Base-by-base conservation (phyloP, 2,113 vertebrate genomes). In the Mugil cephalus region DNA sequence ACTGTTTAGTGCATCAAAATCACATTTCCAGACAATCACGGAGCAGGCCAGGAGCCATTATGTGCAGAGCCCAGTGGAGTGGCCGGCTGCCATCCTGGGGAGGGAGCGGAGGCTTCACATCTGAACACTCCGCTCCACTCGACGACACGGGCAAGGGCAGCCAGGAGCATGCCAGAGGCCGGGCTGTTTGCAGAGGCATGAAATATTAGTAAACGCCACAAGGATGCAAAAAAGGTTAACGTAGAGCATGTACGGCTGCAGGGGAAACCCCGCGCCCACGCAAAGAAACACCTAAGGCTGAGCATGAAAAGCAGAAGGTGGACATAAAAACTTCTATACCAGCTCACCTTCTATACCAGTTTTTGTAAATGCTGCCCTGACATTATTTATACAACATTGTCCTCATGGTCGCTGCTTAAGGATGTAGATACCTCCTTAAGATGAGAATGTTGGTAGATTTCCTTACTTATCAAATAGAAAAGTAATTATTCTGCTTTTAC, bases 1-100 rank as follows among this genome's bases (percentile, higher is more conserved):
- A 89, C 90, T 90, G 85, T 86, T 93, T 70, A 66, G 74, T 69
- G 85, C 83, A 91, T 89, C 84, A 87, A 88, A 92, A 88, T 91
- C 81, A 82, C 87, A 91, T 92, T 91, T 87, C 74, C 77, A 83
- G 86, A 88, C 81, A 84, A 88, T 89, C 82, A 79, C 68, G 81
- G 84, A 80, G 79, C 55, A 47, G 79, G 80, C 86, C 62, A 65
- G 77, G 69, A 79, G 68, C 68, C 74, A 78, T 89, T 84, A 79
- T 60, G 73, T 74, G 38, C 60, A 63, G 65, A 70, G 80, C 58
- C 80, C 59, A 61, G 73, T 52, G 69, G 69, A 74, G 67, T 87
- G 88, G 83, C 88, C 75, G 67, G 61, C 79, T 86, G 80, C 85
- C 81, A 84, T 87, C 62, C 78, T 56, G 74, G 30, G 61, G 74